A percentile compares a stretch with the other conserved stretches of the same genome.
phyloP scores from a whole-genome alignment of 2,113 vertebrate species.

The Hemiscyllium ocellatum region DNA sequence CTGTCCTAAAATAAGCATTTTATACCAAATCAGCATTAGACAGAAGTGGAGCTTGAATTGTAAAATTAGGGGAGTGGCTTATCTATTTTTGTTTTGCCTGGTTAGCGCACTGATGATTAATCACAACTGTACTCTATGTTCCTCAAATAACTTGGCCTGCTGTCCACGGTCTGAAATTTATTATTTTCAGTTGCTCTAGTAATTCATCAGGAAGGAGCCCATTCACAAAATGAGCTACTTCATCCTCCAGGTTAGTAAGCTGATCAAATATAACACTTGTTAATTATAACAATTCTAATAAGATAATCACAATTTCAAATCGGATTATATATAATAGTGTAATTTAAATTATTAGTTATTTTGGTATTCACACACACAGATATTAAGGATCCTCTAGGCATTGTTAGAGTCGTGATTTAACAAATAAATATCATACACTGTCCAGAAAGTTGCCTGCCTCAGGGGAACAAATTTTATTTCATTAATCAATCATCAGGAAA shows the following conservation, averaged over 20 bases:
- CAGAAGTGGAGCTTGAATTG: neutral
- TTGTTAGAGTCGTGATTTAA: conserved; percentile 9
- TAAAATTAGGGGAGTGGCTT: neutral
- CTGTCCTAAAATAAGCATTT: neutral
- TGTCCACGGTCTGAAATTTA: neutral
- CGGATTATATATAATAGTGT: conserved; percentile 12
- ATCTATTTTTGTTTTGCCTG: neutral
- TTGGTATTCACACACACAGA: conserved; percentile 16
- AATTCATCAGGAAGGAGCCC: neutral
- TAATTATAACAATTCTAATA: neutral
- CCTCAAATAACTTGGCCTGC: neutral
- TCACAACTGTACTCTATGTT: neutral
- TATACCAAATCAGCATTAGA: neutral
- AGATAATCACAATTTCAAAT: neutral
- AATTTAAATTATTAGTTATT: neutral
- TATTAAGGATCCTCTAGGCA: conserved; percentile 21
- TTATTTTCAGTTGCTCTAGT: neutral
- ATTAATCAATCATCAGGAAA: neutral
- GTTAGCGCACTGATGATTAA: neutral
- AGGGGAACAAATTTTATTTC: conserved; percentile 15
- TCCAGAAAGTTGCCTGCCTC: neutral
- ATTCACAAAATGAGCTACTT: neutral
- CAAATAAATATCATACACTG: conserved; percentile 15
- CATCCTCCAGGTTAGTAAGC: neutral
- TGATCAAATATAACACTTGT: neutral